A percentile compares a stretch with the other conserved stretches of the same genome.
These are phyloP conservation scores for Cryptoblepharus egeriae DNA, from an alignment of 2,797 vertebrate genomes.

Conservation along the genomic window DNA sequence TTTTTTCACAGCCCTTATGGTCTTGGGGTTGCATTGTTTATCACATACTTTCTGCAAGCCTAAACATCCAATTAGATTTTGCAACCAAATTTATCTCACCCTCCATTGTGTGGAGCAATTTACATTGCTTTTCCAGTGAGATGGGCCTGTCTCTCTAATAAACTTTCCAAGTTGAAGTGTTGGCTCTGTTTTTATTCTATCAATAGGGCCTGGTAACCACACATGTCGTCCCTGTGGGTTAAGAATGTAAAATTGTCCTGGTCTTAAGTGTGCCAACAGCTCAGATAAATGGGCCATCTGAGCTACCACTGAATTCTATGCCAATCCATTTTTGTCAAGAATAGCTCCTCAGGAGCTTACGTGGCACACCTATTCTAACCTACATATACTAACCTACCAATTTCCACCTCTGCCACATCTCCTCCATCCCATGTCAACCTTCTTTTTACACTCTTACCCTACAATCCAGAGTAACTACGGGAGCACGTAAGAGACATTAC, in stretches of 20 bases:
- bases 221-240: not conserved
- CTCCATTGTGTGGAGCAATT: not conserved
- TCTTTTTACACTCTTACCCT: no score
- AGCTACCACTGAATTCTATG: not conserved
- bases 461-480: no score
- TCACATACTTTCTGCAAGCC: not conserved
- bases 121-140: not conserved
- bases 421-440: no score
- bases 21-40: not conserved
- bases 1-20: constrained; percentile 15
- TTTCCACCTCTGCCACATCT: no score
- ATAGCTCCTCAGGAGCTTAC: no score
- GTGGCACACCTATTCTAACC: no score
- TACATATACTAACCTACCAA: no score
- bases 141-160: not conserved
- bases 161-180: not conserved
- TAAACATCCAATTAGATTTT: constrained; percentile 10
- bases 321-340: not conserved
- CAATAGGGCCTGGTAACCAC: not conserved
- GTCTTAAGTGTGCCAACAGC: no score
- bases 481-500: no score
- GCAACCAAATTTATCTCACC: not conserved
- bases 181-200: not conserved
- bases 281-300: not conserved
- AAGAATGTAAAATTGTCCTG: not conserved